These are phyloP conservation scores for Eupsilia transversa DNA, from an alignment of 2,888 invertebrate species.

Conservation along the genomic window DNA sequence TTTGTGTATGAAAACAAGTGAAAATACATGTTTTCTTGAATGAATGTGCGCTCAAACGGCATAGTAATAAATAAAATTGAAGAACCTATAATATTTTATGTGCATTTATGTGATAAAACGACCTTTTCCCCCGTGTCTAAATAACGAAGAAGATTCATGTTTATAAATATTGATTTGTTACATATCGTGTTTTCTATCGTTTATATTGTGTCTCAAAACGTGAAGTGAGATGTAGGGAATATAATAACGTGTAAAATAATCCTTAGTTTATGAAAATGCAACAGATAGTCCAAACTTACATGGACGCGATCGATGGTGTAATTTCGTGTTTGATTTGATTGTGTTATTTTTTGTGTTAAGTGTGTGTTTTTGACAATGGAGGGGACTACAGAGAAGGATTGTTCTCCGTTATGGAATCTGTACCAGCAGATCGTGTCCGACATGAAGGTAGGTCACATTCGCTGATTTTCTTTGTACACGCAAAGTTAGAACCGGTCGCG, in stretches of 20 bases:
- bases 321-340: slow-evolving; percentile 76
- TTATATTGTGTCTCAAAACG: slow-evolving; percentile 75
- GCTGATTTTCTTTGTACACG: slow-evolving; percentile 64
- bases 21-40: slow-evolving; percentile 74
- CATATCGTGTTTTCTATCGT: slow-evolving; percentile 70
- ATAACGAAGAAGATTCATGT: slow-evolving; percentile 85
- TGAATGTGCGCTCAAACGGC: slow-evolving; percentile 69
- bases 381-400: slow-evolving; percentile 94
- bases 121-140: slow-evolving; percentile 69
- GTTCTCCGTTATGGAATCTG: slow-evolving; percentile 97
- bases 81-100: slow-evolving; percentile 60
- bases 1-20: slow-evolving; percentile 83
- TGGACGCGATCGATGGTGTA: slow-evolving; percentile 81
- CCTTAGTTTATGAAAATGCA: slow-evolving; percentile 79
- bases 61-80: slow-evolving; percentile 26
- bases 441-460: slow-evolving; percentile 95
- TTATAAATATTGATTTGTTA: slow-evolving; percentile 90
- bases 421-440: slow-evolving; percentile 99
- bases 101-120: slow-evolving; percentile 70
- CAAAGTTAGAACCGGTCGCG: slow-evolving; percentile 67
- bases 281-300: slow-evolving; percentile 80
- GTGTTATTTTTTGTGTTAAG: slow-evolving; percentile 74
- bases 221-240: slow-evolving; percentile 86
- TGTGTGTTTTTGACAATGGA: slow-evolving; percentile 91
- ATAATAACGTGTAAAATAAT: slow-evolving; percentile 64